Evolutionary conservation across 2,797 vertebrate species (phyloP), one percentile per base, ranked within the genome.

Genomic region (Mastacembelus armatus): DNA sequence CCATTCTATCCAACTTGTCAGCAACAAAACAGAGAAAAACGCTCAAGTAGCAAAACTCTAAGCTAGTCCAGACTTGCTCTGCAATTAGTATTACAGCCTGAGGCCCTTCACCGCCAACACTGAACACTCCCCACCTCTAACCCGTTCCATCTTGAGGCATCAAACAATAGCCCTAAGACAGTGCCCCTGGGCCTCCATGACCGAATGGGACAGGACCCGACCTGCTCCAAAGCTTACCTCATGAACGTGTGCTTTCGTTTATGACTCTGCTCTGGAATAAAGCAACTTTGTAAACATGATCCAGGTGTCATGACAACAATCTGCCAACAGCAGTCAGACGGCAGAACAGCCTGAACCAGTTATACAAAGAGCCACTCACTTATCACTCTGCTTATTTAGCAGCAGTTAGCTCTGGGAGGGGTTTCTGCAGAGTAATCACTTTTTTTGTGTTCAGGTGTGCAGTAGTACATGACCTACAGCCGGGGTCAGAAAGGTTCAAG

Each of bases 261-360:
- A 71, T 40, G 58, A 43, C 57, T 73, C 50, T 55, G 33, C 49
- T 51, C 15, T 33, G 55, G 70, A 71, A 59, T 66, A 59, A 70
- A 69, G 52, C 54, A 66, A 68, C 49, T 35, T 32, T 35, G 70
- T 74, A 80, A 75, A 85, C 75, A 82, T 48, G 54, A 69, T 59
- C 52, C 27, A 77, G 71, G 77, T 48, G 8, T 74, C 76, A 55
- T 88, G 81, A 88, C 83, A 74, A 84, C 87, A 73, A 66, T 81
- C 67, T 72, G 81, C 64, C 79, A 85, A 32, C 71, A 77, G 70
- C 57, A 48, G 29, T 85, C 72, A 69, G 66, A 74, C 59, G 51
- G 72, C 72, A 78, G 66, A 93, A 93, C 90, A 81, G 77, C 87
- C 84, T 81, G 14, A 91, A 92, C 91, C 91, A 86, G 92, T 93